Percentiles rank a stretch among this genome's conserved stretches.
These are phyloP conservation scores for Apodemia zela DNA, from an alignment of 2,888 invertebrate species.

Conservation along the genomic window DNA sequence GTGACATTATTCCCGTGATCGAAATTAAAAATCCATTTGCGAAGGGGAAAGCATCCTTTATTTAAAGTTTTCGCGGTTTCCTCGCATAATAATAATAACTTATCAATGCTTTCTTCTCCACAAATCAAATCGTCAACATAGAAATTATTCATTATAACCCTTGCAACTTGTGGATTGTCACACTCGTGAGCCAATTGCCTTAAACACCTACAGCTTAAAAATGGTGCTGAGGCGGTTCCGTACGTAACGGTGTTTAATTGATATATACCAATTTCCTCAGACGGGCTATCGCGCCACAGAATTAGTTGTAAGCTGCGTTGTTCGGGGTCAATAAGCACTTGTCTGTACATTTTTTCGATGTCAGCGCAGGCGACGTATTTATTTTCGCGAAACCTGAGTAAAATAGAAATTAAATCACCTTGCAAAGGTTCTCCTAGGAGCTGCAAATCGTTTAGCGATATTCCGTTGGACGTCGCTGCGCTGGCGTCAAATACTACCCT, in stretches of 20 bases:
- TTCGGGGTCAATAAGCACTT: neutral
- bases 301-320: neutral
- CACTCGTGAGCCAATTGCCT: neutral
- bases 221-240: neutral
- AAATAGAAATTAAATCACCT: too few relatives aligned
- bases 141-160: too few relatives aligned
- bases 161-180: neutral
- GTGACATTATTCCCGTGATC: too few relatives aligned
- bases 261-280: neutral
- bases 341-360: neutral
- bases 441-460: constrained; percentile 18
- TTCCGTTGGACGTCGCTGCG: neutral
- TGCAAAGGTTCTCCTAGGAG: neutral
- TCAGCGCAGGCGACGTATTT: constrained; percentile 1
- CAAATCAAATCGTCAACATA: neutral
- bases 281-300: neutral
- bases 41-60: too few relatives aligned
- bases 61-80: too few relatives aligned
- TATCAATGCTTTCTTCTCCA: neutral
- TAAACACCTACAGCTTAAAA: neutral
- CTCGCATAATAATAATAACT: neutral
- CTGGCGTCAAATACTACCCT: constrained; percentile 28
- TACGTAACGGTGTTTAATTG: constrained; percentile 2
- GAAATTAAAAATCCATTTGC: too few relatives aligned
- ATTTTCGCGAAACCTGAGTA: neutral